Conservation (phyloP, 2,888 invertebrate genomes). For the Caenorhabditis zanzibari region DNA sequence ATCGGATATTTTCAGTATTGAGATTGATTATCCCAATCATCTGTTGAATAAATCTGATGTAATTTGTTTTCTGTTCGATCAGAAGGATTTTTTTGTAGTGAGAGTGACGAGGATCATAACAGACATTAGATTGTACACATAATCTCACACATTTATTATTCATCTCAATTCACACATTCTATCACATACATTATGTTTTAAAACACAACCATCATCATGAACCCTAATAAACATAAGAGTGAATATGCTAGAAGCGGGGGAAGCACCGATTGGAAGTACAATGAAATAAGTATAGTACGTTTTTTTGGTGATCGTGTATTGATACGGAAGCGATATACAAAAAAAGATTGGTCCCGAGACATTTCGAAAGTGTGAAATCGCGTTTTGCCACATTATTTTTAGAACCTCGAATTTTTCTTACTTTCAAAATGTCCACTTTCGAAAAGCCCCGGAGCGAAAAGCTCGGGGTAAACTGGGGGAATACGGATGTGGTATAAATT, state of each 20-base stretch:
- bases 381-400: too few species aligned
- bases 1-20: slow-evolving; percentile 61
- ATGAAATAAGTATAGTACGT: slow-evolving; percentile 11
- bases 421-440: too few species aligned
- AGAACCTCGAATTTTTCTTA: too few species aligned
- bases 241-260: slow-evolving; percentile 1
- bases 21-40: background rate
- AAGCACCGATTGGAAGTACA: slow-evolving; percentile 22
- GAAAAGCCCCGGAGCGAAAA: too few species aligned
- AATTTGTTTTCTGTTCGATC: slow-evolving; percentile 28
- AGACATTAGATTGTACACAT: background rate
- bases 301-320: background rate
- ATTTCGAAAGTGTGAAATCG: too few species aligned
- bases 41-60: slow-evolving; percentile 30
- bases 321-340: background rate
- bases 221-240: slow-evolving; percentile 8
- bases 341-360: too few species aligned
- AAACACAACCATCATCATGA: slow-evolving; percentile 44
- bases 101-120: slow-evolving; percentile 4
- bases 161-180: slow-evolving; percentile 31
- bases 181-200: slow-evolving; percentile 22
- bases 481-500: background rate
- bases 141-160: slow-evolving; percentile 22
- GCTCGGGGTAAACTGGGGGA: slow-evolving; percentile 11
- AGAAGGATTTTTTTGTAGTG: background rate